phyloP scores from a whole-genome alignment of 2,888 invertebrate species.

The Oegoconia quadripuncta region DNA sequence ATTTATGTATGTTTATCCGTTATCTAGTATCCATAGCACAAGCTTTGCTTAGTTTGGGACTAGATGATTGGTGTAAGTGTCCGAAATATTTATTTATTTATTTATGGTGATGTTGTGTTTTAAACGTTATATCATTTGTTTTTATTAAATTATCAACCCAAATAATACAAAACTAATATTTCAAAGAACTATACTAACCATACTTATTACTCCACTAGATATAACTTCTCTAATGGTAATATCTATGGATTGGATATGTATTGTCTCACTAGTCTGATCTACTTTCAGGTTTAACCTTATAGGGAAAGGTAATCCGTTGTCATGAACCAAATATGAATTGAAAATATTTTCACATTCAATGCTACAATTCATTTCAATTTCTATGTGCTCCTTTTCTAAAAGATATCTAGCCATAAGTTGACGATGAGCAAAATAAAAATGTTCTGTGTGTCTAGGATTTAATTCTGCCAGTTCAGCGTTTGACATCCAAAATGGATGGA shows the following conservation, averaged over 20 bases:
- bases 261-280: conserved; percentile 42
- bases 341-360: conserved; percentile 39
- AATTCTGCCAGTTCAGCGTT: conserved; percentile 58
- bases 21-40: too few relatives aligned
- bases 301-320: conserved; percentile 64
- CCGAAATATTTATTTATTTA: too few relatives aligned
- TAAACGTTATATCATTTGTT: too few relatives aligned
- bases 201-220: conserved; percentile 53
- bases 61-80: too few relatives aligned
- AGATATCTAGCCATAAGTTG: conserved; percentile 55
- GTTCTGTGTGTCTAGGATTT: conserved; percentile 56
- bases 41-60: too few relatives aligned
- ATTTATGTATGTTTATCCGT: too few relatives aligned
- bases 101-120: too few relatives aligned
- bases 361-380: conserved; percentile 21
- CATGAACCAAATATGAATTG: conserved; percentile 54
- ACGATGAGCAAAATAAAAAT: conserved; percentile 58
- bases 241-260: conserved; percentile 52
- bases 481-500: conserved; percentile 80
- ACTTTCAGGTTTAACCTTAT: conserved; percentile 39
- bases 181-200: conserved; percentile 57
- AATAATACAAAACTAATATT: too few relatives aligned
- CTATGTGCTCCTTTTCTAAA: conserved; percentile 51
- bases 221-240: conserved; percentile 63
- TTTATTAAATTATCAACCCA: too few relatives aligned